phyloP scores from a whole-genome alignment of 2,888 invertebrate species.

The Tetramorium bicarinatum region DNA sequence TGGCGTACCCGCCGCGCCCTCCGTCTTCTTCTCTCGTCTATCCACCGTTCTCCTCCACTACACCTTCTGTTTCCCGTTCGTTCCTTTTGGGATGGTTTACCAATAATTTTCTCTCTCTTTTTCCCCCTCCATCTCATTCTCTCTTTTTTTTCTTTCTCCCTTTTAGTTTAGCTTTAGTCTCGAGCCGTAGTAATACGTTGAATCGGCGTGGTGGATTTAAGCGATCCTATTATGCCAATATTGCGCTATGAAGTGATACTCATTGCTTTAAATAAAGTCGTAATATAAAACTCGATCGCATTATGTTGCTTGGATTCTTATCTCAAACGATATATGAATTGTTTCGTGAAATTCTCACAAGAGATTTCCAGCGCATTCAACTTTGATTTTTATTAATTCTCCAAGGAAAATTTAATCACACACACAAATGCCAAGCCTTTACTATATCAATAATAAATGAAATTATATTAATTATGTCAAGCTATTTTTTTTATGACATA shows the following conservation, averaged over 20 bases:
- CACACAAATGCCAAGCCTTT: neutral
- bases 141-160: neutral
- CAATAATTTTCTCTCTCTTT: slow-evolving; percentile 51
- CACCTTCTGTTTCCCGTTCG: slow-evolving; percentile 1
- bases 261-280: slow-evolving; percentile 10
- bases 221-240: slow-evolving; percentile 49
- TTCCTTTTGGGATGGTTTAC: slow-evolving; percentile 54
- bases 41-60: neutral
- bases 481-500: neutral
- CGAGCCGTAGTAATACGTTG: slow-evolving; percentile 64
- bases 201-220: slow-evolving; percentile 60
- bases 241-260: slow-evolving; percentile 56
- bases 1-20: slow-evolving; percentile 30
- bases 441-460: neutral
- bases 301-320: slow-evolving; percentile 37
- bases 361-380: neutral
- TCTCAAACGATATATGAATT: slow-evolving; percentile 27
- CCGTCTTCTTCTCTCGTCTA: slow-evolving; percentile 40
- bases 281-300: slow-evolving; percentile 25
- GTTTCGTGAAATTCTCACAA: neutral
- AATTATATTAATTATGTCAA: neutral
- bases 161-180: slow-evolving; percentile 13
- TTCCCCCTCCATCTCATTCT: neutral
- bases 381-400: neutral
- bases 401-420: neutral